phyloP scores from a whole-genome alignment of 2,797 vertebrate species.

The Hoplostethus atlanticus region DNA sequence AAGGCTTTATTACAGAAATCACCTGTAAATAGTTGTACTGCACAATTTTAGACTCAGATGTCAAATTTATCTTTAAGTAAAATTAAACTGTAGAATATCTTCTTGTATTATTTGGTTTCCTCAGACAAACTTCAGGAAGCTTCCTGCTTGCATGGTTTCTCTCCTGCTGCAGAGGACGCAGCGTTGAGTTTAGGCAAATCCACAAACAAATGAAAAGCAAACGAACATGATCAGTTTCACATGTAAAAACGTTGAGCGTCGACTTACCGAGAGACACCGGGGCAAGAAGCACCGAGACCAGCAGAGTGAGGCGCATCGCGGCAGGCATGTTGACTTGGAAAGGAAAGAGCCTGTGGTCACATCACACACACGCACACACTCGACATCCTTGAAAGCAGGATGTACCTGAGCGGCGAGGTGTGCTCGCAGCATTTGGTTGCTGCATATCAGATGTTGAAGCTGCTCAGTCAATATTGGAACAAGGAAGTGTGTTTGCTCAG shows the following conservation, averaged over 20 bases:
- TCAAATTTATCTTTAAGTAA: neutral
- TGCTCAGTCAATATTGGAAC: slow-evolving; percentile 69
- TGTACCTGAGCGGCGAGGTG: slow-evolving; percentile 61
- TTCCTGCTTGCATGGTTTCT: slow-evolving; percentile 61
- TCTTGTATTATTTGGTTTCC: neutral
- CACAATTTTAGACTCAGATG: neutral
- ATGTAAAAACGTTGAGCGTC: slow-evolving; percentile 16
- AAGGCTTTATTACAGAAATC: neutral
- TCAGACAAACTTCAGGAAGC: neutral
- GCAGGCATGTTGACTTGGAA: slow-evolving; percentile 62
- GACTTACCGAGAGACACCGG: slow-evolving; percentile 54
- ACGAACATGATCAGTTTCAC: neutral
- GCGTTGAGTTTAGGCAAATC: neutral
- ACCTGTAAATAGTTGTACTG: neutral
- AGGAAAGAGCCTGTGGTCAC: slow-evolving; percentile 40
- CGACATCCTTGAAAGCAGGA: slow-evolving; percentile 81
- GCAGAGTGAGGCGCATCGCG: slow-evolving; percentile 51
- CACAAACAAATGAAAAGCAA: neutral
- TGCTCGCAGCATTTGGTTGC: slow-evolving; percentile 24
- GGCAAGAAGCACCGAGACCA: slow-evolving; percentile 51
- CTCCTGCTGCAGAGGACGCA: slow-evolving; percentile 20
- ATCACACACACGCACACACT: slow-evolving; percentile 7
- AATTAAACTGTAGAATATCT: neutral
- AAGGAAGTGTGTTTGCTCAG: slow-evolving; percentile 41
- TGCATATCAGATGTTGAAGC: slow-evolving; percentile 30